A percentile compares a stretch with the other conserved stretches of the same genome.
Evolutionary conservation across 2,888 invertebrate species (phyloP).

Genomic region (Cheilosia grossa): DNA sequence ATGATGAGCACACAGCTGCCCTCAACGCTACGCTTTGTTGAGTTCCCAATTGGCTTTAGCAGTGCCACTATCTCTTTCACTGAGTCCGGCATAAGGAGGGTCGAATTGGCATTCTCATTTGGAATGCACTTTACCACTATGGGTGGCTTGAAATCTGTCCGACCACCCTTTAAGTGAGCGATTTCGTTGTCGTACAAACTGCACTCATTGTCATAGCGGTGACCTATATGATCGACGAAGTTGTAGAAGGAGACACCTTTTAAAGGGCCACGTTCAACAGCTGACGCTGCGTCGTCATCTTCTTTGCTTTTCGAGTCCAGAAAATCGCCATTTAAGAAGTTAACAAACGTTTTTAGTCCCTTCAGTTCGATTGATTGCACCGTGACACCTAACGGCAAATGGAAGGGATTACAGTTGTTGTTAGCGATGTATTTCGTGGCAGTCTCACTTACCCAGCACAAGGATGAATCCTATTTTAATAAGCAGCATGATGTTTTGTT

Average conservation of each 20-base stretch:
- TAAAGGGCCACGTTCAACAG: constrained; percentile 75
- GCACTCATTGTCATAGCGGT: constrained; percentile 78
- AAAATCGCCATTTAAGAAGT: constrained; percentile 69
- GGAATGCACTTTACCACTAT: constrained; percentile 81
- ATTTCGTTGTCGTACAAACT: constrained; percentile 79
- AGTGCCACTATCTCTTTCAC: constrained; percentile 81
- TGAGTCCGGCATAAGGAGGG: constrained; percentile 79
- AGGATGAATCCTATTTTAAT: constrained; percentile 51
- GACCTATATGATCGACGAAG: constrained; percentile 79
- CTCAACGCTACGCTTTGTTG: constrained; percentile 85
- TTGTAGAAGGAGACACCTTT: constrained; percentile 79
- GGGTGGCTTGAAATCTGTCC: constrained; percentile 76
- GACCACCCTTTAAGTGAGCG: constrained; percentile 77
- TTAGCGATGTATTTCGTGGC: rapidly evolving
- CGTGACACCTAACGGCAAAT: constrained; percentile 27
- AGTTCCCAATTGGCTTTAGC: constrained; percentile 81
- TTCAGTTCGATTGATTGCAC: constrained; percentile 67
- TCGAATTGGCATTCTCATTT: constrained; percentile 75
- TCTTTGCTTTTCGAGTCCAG: constrained; percentile 75
- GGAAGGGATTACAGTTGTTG: not conserved
- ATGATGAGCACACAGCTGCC: constrained; percentile 91
- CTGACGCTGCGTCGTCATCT: constrained; percentile 73
- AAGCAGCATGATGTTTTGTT: constrained; percentile 36
- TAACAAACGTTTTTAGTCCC: constrained; percentile 58
- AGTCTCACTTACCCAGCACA: constrained; percentile 24